Evolutionary conservation across 2,888 invertebrate species (phyloP).

Genomic region (Drosophila anceps): DNA sequence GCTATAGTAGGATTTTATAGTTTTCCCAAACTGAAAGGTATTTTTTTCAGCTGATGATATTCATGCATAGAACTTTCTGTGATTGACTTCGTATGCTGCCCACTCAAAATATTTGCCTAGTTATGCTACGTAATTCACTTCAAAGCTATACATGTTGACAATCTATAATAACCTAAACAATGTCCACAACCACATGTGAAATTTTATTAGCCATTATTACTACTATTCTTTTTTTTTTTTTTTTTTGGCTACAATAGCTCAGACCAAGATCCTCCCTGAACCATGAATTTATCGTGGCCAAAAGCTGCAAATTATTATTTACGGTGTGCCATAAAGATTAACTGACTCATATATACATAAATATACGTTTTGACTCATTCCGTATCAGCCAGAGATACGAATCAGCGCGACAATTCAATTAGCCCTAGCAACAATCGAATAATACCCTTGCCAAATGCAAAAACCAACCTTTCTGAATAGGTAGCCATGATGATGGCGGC

Average conservation of each 20-base stretch:
- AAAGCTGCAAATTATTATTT: conserved; percentile 70
- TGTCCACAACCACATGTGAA: conserved; percentile 30
- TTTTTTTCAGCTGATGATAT: not conserved
- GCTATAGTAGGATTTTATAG: conserved; percentile 2
- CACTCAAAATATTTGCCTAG: not conserved
- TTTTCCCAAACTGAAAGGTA: not conserved
- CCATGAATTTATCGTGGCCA: conserved; percentile 30
- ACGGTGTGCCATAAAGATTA: conserved; percentile 66
- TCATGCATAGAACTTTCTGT: not conserved
- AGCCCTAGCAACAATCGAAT: conserved; percentile 64
- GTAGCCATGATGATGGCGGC: conserved; percentile 64
- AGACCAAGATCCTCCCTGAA: conserved; percentile 2
- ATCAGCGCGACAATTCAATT: conserved; percentile 72
- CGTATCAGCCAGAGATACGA: conserved; percentile 63
- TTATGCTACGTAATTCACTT: not conserved
- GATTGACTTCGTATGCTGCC: not conserved
- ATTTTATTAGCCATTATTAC: conserved; percentile 57
- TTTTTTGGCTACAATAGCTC: conserved; percentile 53
- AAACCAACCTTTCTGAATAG: conserved; percentile 48
- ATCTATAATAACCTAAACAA: conserved; percentile 22
- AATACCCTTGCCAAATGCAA: conserved; percentile 9
- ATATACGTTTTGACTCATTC: conserved; percentile 24
- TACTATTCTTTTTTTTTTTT: conserved; percentile 53
- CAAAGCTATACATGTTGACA: not conserved
- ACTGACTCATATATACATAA: conserved; percentile 29